phyloP scores from a whole-genome alignment of 2,888 invertebrate species.

The Xestobium rufovillosum region DNA sequence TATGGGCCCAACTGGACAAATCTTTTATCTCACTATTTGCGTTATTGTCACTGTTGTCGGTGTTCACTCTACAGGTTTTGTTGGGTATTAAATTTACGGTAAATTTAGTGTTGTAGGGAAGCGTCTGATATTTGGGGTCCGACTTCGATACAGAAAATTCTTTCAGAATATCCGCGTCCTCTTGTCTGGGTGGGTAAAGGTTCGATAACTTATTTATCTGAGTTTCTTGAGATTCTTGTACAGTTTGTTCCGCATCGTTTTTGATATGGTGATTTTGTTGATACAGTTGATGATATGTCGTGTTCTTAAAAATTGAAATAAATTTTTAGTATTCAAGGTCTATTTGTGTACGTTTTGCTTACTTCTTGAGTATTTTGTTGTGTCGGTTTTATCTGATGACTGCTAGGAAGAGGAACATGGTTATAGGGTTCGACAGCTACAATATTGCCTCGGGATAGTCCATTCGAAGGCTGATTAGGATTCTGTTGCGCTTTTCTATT shows the following conservation, averaged over 20 bases:
- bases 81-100: conserved; percentile 51
- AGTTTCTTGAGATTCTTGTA: conserved; percentile 26
- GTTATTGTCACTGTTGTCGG: conserved; percentile 23
- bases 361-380: conserved; percentile 42
- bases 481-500: conserved; percentile 36
- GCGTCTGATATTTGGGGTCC: conserved; percentile 85
- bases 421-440: conserved; percentile 85
- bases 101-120: conserved; percentile 85
- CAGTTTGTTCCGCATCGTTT: conserved; percentile 30
- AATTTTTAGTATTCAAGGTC: conserved; percentile 36
- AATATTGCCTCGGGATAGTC: conserved; percentile 66
- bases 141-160: conserved; percentile 75
- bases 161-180: conserved; percentile 47
- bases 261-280: conserved; percentile 39
- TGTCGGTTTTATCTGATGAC: conserved; percentile 35
- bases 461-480: conserved; percentile 44
- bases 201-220: conserved; percentile 33
- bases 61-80: conserved; percentile 28
- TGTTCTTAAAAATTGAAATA: conserved; percentile 26
- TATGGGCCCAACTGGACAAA: conserved; percentile 13
- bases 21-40: not conserved
- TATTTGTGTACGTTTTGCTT: not conserved
- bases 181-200: conserved; percentile 22
- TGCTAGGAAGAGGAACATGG: conserved; percentile 63
- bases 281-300: conserved; percentile 42